phyloP scores from a whole-genome alignment of 2,797 vertebrate species.

The Bufotes viridis region DNA sequence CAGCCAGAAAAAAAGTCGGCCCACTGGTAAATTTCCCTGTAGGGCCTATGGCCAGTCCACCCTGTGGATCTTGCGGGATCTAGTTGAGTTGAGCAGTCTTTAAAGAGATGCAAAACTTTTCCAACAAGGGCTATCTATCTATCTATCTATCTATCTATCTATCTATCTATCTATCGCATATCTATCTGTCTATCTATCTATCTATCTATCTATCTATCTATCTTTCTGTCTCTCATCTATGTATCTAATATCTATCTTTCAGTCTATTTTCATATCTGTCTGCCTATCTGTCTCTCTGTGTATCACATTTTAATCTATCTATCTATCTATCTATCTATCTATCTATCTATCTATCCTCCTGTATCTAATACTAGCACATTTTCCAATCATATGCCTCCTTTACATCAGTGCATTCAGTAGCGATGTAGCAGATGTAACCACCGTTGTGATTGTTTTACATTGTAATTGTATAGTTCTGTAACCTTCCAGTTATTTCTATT shows the following conservation, averaged over 20 bases:
- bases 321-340: neutral
- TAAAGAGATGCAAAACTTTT: too few species aligned
- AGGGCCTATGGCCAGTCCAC: too few species aligned
- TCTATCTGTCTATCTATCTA: neutral
- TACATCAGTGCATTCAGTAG: neutral
- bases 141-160: too few species aligned
- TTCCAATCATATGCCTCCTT: neutral
- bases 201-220: neutral
- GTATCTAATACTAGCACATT: neutral
- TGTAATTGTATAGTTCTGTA: slow-evolving; percentile 32
- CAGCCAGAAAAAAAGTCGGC: too few species aligned
- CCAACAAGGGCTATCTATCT: too few species aligned
- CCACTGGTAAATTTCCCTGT: too few species aligned
- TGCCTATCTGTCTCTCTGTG: neutral
- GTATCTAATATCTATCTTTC: neutral
- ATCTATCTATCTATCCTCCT: neutral
- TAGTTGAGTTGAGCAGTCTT: too few species aligned
- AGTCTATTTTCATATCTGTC: neutral
- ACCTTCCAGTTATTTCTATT: slow-evolving; percentile 31
- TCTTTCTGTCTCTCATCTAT: neutral
- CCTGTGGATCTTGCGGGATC: too few species aligned
- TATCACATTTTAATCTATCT: neutral
- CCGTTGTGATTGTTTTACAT: neutral
- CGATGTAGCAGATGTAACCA: neutral
- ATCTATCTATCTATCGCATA: too few species aligned